Evolutionary conservation across 2,113 vertebrate genomes (phyloP), one percentile per base, ranked within the genome.

Genomic region (Hyperopisus bebe): DNA sequence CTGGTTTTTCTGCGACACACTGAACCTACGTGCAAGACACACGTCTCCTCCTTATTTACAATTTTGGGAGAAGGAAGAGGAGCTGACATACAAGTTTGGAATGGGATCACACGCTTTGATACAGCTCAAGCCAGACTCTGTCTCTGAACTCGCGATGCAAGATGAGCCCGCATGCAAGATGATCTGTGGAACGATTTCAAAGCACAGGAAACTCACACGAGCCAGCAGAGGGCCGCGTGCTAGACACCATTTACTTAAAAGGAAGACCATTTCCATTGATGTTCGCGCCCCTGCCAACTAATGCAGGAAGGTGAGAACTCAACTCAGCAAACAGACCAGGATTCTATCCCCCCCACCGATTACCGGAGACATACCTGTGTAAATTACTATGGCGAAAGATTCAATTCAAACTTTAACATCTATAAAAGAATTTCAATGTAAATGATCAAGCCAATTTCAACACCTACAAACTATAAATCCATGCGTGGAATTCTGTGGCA

Each of bases 181-280:
- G 91, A 94, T 93, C 91, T 92, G 93, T 91, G 88, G 87, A 95
- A 95, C 93, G 93, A 96, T 94, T 95, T 95, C 95, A 96, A 97
- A 96, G 95, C 92, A 90, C 95, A 95, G 95, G 95, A 96, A 96
- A 95, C 94, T 1, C 93, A 88, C 88, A 92, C 92, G 91, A 95
- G 94, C 95, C 92, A 50, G 94, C 94, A 94, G 92, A 94, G 92
- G 92, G 93, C 94, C 93, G 94, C 91, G 95, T 94, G 93, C 92
- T 46, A 93, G 93, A 92, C 92, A 90, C 89, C 48, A 58, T 92
- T 92, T 46, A 92, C 90, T 58, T 91, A 48, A 88, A 90, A 88
- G 92, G 90, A 88, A 91, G 92, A 88, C 91, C 92, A 90, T 90
- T 35, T 84, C 92, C 88, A 58, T 89, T 11, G 92, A 90, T 92